These are phyloP conservation scores for pig (Sus scrofa) DNA, from an alignment of 2,113 vertebrate species.

Conservation along the genomic window T2T-Sscrofa CM000817.6:165749501-165750000, in stretches of 20 bases:
- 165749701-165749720: slow-evolving; percentile 44
- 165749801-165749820: background rate
- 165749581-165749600: slow-evolving; percentile 80
- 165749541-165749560: slow-evolving; percentile 73
- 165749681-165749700: slow-evolving; percentile 65
- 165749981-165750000: slow-evolving; percentile 25
- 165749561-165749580: slow-evolving; percentile 78
- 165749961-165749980: background rate
- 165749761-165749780: background rate
- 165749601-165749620: slow-evolving; percentile 80
- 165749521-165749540: slow-evolving; percentile 80
- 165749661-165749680: slow-evolving; percentile 67
- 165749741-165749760: slow-evolving; percentile 37
- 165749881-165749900: background rate
- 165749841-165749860: background rate
- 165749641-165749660: slow-evolving; percentile 50
- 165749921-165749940: background rate
- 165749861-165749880: background rate
- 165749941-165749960: background rate
- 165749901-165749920: background rate
- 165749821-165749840: background rate
- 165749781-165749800: slow-evolving; percentile 1
- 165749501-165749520: slow-evolving; percentile 80
- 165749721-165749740: slow-evolving; percentile 46
- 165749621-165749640: slow-evolving; percentile 54